Evolutionary conservation across 1,140 invertebrate species (phyloP).

Genomic region (Panagrolaimus sp.): DNA sequence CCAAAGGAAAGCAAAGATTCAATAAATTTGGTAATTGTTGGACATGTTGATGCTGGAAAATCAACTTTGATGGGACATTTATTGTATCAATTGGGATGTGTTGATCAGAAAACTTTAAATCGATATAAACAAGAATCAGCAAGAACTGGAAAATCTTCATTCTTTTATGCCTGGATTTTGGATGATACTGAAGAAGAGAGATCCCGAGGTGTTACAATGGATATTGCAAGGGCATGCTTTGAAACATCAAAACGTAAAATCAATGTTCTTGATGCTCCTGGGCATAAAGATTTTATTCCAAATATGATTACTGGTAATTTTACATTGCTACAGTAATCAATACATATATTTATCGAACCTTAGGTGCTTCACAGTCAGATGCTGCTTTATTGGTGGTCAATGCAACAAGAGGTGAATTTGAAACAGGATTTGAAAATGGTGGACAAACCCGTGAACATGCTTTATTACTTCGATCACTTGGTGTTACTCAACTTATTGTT

Average conservation of each 20-base stretch:
- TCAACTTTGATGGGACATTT: slow-evolving; percentile 94
- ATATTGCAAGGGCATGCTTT: slow-evolving; percentile 86
- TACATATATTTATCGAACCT: slow-evolving; percentile 1
- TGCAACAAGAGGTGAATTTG: slow-evolving; percentile 88
- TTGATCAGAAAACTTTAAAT: slow-evolving; percentile 83
- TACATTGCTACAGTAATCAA: background rate
- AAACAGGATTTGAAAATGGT: slow-evolving; percentile 92
- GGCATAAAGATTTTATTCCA: slow-evolving; percentile 92
- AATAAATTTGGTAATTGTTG: slow-evolving; percentile 62
- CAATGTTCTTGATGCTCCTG: slow-evolving; percentile 87
- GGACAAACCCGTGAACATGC: slow-evolving; percentile 97
- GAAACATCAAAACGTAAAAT: slow-evolving; percentile 80
- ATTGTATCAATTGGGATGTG: slow-evolving; percentile 77
- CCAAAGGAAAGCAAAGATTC: slow-evolving; percentile 35
- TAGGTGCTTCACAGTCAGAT: slow-evolving; percentile 91
- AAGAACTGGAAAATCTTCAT: slow-evolving; percentile 93
- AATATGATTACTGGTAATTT: slow-evolving; percentile 83
- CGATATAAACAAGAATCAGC: slow-evolving; percentile 96
- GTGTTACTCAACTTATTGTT: slow-evolving; percentile 75
- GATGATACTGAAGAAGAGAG: slow-evolving; percentile 97
- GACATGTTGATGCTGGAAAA: slow-evolving; percentile 98
- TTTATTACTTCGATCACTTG: slow-evolving; percentile 80
- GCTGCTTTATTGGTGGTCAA: slow-evolving; percentile 91
- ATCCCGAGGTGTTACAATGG: slow-evolving; percentile 85
- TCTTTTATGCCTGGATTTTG: slow-evolving; percentile 97